Base-by-base conservation (phyloP, 2,113 vertebrate genomes). In the Spea multiplicata region DNA sequence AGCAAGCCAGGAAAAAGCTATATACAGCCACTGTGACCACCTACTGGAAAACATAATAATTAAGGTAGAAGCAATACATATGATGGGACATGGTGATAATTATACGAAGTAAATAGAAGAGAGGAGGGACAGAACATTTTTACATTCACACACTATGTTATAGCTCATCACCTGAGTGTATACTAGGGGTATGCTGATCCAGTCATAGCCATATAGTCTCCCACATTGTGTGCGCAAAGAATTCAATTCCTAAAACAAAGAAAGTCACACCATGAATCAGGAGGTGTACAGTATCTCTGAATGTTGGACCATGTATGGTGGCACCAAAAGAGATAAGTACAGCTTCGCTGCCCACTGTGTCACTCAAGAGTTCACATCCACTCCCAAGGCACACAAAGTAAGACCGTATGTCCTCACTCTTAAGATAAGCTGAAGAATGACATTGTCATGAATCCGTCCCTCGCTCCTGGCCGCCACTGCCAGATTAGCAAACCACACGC, bases 151-250 rank as follows among this genome's bases (percentile, higher is more conserved):
- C n/a, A n/a, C n/a, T n/a, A n/a, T n/a, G n/a, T n/a, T n/a, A n/a
- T n/a, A n/a, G n/a, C n/a, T n/a, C n/a, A n/a, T 87, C 83, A 98
- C 97, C 96, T 98, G 96, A 8, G 96, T 98, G 83, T 99, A 99
- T 67, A 99, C 97, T 78, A 99, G 90, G 12, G 97, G 97, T 52
- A 99, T 90, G 85, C 96, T 98, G 90, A 99, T 96, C 96, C 97
- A 98, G 88, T 98, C 96, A 0, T 98, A 99, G 55, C 95, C 95
- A 0, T 95, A 98, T 44, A 99, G 92, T 10, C 92, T 91, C 86
- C 96, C 95, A 4, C 97, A 99, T 81, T 96, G 95, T 55, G 93
- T 93, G 45, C 95, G 93, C 82, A 99, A 84, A 74, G 89, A 92
- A 84, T 95, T 97, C 88, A 98, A 89, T 86, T 99, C 97, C 96